These are phyloP conservation scores for Terebella lapidaria DNA, from an alignment of 2,888 invertebrate species.

Conservation along the genomic window DNA sequence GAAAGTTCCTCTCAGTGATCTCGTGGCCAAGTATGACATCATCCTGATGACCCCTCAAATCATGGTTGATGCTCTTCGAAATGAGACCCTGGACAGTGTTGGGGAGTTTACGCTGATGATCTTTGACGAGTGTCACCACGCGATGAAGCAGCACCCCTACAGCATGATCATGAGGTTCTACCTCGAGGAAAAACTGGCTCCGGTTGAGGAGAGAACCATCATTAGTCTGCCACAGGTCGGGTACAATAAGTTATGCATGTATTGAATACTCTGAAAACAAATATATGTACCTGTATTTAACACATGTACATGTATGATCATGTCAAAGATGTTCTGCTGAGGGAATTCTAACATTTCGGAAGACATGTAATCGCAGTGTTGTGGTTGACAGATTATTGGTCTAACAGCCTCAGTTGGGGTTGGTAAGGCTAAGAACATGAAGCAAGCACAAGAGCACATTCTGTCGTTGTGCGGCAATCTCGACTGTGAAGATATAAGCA, in stretches of 20 bases:
- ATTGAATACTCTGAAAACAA: no score
- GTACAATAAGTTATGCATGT: no score
- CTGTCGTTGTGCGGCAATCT: constrained; percentile 43
- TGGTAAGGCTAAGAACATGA: constrained; percentile 34
- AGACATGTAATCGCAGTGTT: no score
- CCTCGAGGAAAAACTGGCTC: constrained; percentile 35
- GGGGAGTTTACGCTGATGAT: constrained; percentile 35
- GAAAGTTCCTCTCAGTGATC: constrained; percentile 17
- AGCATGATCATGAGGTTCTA: constrained; percentile 42
- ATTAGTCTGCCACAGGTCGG: constrained; percentile 12
- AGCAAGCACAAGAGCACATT: constrained; percentile 43
- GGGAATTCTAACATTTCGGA: no score
- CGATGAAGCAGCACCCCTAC: constrained; percentile 40
- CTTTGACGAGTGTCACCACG: constrained; percentile 49
- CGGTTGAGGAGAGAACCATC: no score
- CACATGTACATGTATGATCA: no score
- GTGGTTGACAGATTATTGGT: constrained; percentile 52
- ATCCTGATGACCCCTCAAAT: constrained; percentile 53
- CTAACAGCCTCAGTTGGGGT: constrained; percentile 53
- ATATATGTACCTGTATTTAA: no score
- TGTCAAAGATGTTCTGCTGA: no score
- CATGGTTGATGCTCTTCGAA: constrained; percentile 37
- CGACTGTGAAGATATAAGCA: constrained; percentile 37
- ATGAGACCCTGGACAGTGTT: constrained; percentile 17
- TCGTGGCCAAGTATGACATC: constrained; percentile 30